Evolutionary conservation across 2,113 vertebrate genomes (phyloP), one percentile per base, ranked within the genome.

Genomic region (Nannospalax galili): DNA sequence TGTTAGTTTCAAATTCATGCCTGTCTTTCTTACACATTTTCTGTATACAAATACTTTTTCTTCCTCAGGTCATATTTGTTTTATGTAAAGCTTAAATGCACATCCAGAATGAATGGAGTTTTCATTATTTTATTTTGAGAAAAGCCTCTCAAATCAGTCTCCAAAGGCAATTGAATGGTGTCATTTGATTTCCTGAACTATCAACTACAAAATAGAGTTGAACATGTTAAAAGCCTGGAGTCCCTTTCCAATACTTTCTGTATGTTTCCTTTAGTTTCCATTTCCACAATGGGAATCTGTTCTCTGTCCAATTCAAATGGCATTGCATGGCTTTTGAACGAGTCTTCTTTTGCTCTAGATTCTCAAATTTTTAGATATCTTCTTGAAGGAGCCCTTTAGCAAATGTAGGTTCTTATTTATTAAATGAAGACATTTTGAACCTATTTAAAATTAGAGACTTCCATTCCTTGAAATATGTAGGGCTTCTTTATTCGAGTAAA

Each of bases 51-150:
- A 92, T 72, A 35, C 8, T 67, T 1, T 35, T 60, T 4, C 45
- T 77, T 58, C 20, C 30, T n/a, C 60, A 67, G 26, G 20, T 69
- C n/a, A n/a, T 70, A 60, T 88, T 85, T 58, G 24, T 62, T 92
- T 96, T 88, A 81, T 2, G 4, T 30, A 48, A 77, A 88, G 45
- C 35, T 88, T 84, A 92, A 90, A 56, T 85, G 78, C 82, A 30
- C 26, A 93, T 89, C 24, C 32, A 81, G 90, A 78, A 86, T 62
- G 14, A 94, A 88, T 91, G 32, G 15, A 78, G 28, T 82, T 95
- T 90, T 72, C 65, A 95, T 79, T 89, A 72, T 20, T 95, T 79
- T 84, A 48, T 85, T 94, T 93, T 93, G 64, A 91, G 58, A 56
- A 91, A 92, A 84, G 26, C 2, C 35, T 97, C 48, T 72, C n/a